Percentiles rank a stretch among this genome's conserved stretches.
phyloP scores from a whole-genome alignment of 1,140 invertebrate species.

The Drosophila willistoni region DNA sequence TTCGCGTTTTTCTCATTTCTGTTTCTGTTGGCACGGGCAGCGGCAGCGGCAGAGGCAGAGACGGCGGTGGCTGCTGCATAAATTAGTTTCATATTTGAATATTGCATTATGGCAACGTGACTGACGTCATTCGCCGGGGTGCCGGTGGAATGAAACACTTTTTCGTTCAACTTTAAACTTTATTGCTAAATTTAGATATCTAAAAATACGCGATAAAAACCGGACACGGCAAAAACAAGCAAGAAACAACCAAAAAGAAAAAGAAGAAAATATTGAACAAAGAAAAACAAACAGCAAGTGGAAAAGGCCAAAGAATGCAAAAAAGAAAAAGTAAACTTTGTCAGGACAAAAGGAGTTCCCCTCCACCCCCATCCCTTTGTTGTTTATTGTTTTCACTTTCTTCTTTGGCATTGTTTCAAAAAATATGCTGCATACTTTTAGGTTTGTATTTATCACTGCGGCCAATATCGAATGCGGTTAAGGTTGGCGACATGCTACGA shows the following conservation, averaged over 20 bases:
- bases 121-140: slow-evolving; percentile 53
- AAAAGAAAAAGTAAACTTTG: slow-evolving; percentile 32
- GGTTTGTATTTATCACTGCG: slow-evolving; percentile 42
- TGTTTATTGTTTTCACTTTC: background rate
- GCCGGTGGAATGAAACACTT: slow-evolving; percentile 18
- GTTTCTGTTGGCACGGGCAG: slow-evolving; percentile 7
- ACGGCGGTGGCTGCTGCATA: slow-evolving; percentile 44
- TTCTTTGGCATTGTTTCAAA: slow-evolving; percentile 35
- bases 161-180: slow-evolving; percentile 73
- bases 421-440: slow-evolving; percentile 53
- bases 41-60: background rate
- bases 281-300: slow-evolving; percentile 5
- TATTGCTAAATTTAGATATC: slow-evolving; percentile 53
- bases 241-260: slow-evolving; percentile 40
- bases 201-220: slow-evolving; percentile 19
- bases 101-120: slow-evolving; percentile 46
- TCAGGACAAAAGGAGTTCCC: slow-evolving; percentile 9
- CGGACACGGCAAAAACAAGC: slow-evolving; percentile 24
- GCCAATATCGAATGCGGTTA: slow-evolving; percentile 24
- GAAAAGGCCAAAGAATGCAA: slow-evolving; percentile 7
- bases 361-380: no score
- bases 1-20: slow-evolving; percentile 23
- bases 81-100: slow-evolving; percentile 72
- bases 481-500: no score
- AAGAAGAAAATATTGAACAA: slow-evolving; percentile 14